Conservation (phyloP, 2,888 invertebrate genomes). For the Myathropa florea region DNA sequence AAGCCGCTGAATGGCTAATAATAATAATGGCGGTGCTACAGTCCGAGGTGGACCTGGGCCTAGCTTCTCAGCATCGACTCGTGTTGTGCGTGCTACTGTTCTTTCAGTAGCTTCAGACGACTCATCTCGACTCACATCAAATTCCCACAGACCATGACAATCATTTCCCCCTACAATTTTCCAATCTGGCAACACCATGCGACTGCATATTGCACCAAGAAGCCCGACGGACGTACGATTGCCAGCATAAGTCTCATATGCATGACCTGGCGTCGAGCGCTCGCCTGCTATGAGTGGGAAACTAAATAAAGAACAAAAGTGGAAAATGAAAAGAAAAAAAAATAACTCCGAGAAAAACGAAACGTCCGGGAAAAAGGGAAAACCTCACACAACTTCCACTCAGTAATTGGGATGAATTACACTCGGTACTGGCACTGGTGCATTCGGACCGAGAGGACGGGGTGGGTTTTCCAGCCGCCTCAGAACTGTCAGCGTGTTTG, state of each 20-base stretch:
- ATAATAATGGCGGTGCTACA: no score
- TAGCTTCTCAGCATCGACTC: no score
- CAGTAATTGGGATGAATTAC: slow-evolving; percentile 65
- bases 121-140: no score
- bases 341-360: slow-evolving; percentile 6
- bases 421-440: slow-evolving; percentile 53
- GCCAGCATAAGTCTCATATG: slow-evolving; percentile 53
- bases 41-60: no score
- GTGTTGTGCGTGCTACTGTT: no score
- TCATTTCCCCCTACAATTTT: background rate
- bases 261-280: slow-evolving; percentile 39
- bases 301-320: slow-evolving; percentile 64
- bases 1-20: no score
- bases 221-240: slow-evolving; percentile 48
- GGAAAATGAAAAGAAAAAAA: slow-evolving; percentile 46
- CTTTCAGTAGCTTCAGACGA: no score
- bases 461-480: background rate
- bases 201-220: slow-evolving; percentile 22
- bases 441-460: slow-evolving; percentile 19
- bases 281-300: slow-evolving; percentile 48
- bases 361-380: slow-evolving; percentile 16
- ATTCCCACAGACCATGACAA: no score
- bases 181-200: slow-evolving; percentile 9
- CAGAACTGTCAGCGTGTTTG: slow-evolving; percentile 24
- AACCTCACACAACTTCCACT: slow-evolving; percentile 62